Evolutionary conservation across 1,140 invertebrate genomes (phyloP).

Genomic region (Drosophila kepulauana): DNA sequence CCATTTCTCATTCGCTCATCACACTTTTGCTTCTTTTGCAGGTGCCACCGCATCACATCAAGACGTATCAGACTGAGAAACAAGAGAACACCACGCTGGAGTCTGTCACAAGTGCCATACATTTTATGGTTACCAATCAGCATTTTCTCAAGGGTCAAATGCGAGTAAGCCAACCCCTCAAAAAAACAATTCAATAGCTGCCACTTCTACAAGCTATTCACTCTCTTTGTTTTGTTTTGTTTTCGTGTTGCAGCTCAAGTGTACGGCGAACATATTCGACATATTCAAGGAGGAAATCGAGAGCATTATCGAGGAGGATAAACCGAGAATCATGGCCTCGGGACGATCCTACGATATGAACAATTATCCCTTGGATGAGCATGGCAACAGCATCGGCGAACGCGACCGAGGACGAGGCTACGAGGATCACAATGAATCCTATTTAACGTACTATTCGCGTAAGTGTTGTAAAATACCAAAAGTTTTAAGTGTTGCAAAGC

Average conservation of each 20-base stretch:
- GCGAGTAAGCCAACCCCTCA: slow-evolving; percentile 75
- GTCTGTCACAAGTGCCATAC: slow-evolving; percentile 84
- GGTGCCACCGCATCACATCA: slow-evolving; percentile 82
- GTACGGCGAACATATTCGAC: slow-evolving; percentile 80
- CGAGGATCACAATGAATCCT: slow-evolving; percentile 83
- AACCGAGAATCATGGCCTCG: slow-evolving; percentile 81
- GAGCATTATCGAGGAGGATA: slow-evolving; percentile 81
- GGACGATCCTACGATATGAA: slow-evolving; percentile 82
- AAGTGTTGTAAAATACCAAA: slow-evolving; percentile 26
- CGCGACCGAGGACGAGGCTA: slow-evolving; percentile 61
- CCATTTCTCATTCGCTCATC: slow-evolving; percentile 16
- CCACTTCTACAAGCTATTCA: background rate
- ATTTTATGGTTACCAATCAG: slow-evolving; percentile 86
- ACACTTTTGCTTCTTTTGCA: slow-evolving; percentile 34
- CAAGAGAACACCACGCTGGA: slow-evolving; percentile 78
- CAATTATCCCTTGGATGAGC: slow-evolving; percentile 77
- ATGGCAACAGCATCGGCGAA: slow-evolving; percentile 63
- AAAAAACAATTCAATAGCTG: background rate
- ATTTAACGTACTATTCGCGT: slow-evolving; percentile 79
- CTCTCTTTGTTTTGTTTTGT: slow-evolving; percentile 1
- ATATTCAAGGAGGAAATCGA: slow-evolving; percentile 84
- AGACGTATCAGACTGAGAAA: slow-evolving; percentile 78
- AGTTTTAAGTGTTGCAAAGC: background rate
- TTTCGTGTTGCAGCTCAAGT: slow-evolving; percentile 71
- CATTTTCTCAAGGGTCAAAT: slow-evolving; percentile 86